Evolutionary conservation across 2,888 invertebrate species (phyloP), one percentile per base, ranked within the genome.

Genomic region (Nymphalis polychloros): DNA sequence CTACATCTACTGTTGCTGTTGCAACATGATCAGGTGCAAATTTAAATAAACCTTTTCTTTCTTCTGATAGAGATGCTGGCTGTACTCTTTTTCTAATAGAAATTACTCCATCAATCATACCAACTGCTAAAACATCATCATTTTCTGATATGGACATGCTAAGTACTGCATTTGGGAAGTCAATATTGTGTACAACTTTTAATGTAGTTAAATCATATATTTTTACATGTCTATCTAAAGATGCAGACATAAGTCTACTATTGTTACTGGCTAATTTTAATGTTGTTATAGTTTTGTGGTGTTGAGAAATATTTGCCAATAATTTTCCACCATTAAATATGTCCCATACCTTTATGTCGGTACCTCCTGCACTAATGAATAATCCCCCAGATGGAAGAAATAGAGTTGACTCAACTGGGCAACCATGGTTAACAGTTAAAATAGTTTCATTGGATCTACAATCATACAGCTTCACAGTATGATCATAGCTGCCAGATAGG

Each of bases 281-380:
- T 74, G 97, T 96, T 0, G 98, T 99, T 1, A 99, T 95, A 0
- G 98, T 98, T 93, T 99, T 99, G 86, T 98, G 98, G 88, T 99
- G 99, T 77, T 97, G 96, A 2, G 96, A 96, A 73, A 99, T 94
- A 78, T 95, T 95, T 1, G 97, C 95, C 31, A 99, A 85, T 65
- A 97, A 90, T 83, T 96, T 96, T 13, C 98, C 98, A 41, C 98
- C 97, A 74, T 97, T 95, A 63, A 98, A 94, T 7, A 96, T 95
- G 85, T 99, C 99, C 98, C 98, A 99, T 0, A 99, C 96, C 86
- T 96, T 96, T 8, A 98, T 95, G 84, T 97, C 96, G 48, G 96
- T 97, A 0, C 97, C 98, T 75, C 98, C 98, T 69, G 98, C 98
- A 78, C 98, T 97, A 59, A 98, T 92, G 81, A 99, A 96, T 78